Conservation (phyloP, 1,140 invertebrate genomes). For the Probaryconus sp. region DNA sequence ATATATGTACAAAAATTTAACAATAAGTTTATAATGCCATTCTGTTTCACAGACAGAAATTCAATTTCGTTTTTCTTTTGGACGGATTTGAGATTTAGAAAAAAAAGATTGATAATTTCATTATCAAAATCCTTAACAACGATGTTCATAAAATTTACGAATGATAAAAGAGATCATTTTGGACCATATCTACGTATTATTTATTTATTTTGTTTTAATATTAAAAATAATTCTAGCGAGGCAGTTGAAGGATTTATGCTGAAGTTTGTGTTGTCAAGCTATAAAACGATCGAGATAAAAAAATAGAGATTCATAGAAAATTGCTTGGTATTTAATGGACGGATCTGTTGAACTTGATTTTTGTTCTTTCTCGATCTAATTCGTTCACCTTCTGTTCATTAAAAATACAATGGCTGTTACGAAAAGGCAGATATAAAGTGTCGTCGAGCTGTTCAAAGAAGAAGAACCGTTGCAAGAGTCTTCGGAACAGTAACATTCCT, state of each 20-base stretch:
- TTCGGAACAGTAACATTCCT: constrained; percentile 94
- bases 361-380: background rate
- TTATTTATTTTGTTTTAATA: too few species aligned
- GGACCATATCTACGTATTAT: too few species aligned
- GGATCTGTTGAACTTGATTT: constrained; percentile 7
- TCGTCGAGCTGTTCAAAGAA: constrained; percentile 21
- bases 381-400: constrained; percentile 33
- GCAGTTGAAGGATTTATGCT: too few species aligned
- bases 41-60: background rate
- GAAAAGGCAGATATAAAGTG: constrained; percentile 25
- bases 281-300: too few species aligned
- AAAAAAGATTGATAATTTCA: too few species aligned
- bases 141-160: too few species aligned
- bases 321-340: constrained; percentile 13
- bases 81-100: too few species aligned
- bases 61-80: background rate
- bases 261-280: too few species aligned
- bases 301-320: background rate
- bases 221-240: too few species aligned
- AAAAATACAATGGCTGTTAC: constrained; percentile 4
- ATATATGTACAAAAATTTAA: background rate
- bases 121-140: too few species aligned
- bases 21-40: background rate
- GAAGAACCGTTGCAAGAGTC: constrained; percentile 87
- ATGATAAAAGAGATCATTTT: too few species aligned